Percentiles rank a stretch among this genome's conserved stretches.
Conservation (phyloP, 2,888 invertebrate species). For the Agriopis aurantiaria region DNA sequence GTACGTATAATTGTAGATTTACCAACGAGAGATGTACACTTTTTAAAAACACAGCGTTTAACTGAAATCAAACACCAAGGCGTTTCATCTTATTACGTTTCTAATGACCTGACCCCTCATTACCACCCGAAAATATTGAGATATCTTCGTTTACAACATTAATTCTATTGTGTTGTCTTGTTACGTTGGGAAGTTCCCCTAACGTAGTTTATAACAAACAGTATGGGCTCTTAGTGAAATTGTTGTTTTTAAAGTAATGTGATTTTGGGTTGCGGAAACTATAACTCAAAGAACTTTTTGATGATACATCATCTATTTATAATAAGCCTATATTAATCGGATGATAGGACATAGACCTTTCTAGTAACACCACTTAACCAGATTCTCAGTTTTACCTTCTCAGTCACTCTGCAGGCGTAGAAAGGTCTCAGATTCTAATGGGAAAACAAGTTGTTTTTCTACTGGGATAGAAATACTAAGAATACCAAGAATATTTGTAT, state of each 20-base stretch:
- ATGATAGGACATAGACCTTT: too few relatives aligned
- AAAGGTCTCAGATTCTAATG: too few relatives aligned
- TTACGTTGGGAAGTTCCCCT: background rate
- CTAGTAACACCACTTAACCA: too few relatives aligned
- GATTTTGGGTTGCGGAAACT: background rate
- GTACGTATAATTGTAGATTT: too few relatives aligned
- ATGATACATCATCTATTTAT: too few relatives aligned
- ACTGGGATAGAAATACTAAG: too few relatives aligned
- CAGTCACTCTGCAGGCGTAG: too few relatives aligned
- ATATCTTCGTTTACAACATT: slow-evolving; percentile 8
- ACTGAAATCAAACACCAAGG: slow-evolving; percentile 3
- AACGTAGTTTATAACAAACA: background rate
- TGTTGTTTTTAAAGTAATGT: background rate
- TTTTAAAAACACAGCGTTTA: background rate
- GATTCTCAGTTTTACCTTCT: too few relatives aligned
- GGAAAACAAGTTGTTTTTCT: too few relatives aligned
- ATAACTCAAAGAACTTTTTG: too few relatives aligned
- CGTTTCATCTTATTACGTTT: slow-evolving; percentile 4
- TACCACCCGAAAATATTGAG: slow-evolving; percentile 1
- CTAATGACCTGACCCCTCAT: slow-evolving; percentile 2
- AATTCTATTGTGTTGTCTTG: slow-evolving; percentile 8
- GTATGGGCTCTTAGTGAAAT: background rate
- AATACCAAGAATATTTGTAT: too few relatives aligned
- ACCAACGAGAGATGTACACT: background rate
- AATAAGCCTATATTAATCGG: too few relatives aligned